phyloP scores from a whole-genome alignment of 2,113 vertebrate species.

The Cinclus cinclus region DNA sequence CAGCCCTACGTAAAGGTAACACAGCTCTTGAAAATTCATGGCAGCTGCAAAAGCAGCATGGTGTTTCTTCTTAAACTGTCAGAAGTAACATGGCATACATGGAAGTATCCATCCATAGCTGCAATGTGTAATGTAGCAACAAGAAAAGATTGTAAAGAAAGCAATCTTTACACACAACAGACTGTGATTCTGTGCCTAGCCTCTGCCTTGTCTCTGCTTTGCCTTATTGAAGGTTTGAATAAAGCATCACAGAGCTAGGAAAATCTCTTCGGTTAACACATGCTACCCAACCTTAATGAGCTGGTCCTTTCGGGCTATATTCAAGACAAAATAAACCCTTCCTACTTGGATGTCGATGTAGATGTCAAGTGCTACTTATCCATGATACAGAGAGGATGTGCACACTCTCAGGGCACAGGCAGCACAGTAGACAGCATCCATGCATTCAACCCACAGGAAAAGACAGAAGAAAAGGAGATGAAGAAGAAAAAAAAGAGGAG shows the following conservation, averaged over 20 bases:
- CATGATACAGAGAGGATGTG: background rate
- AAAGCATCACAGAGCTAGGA: background rate
- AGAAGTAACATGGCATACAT: background rate
- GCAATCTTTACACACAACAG: background rate
- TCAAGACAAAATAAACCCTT: background rate
- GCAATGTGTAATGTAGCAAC: background rate
- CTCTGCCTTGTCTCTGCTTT: background rate
- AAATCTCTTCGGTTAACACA: background rate
- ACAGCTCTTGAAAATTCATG: background rate
- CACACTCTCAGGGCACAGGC: background rate
- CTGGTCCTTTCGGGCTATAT: background rate
- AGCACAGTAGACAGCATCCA: background rate
- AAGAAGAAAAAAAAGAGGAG: background rate
- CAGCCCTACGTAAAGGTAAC: rapidly evolving
- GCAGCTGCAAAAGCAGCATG: background rate
- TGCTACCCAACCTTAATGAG: background rate
- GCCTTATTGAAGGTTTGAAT: background rate
- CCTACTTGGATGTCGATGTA: background rate
- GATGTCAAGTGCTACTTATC: slow-evolving; percentile 42
- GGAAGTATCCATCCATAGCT: background rate
- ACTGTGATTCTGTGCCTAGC: background rate
- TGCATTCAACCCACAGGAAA: background rate
- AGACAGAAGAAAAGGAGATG: background rate
- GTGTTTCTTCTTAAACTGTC: background rate
- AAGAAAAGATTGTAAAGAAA: background rate